These are phyloP conservation scores for Monopis laevigella DNA, from an alignment of 2,888 invertebrate genomes.

Conservation along the genomic window DNA sequence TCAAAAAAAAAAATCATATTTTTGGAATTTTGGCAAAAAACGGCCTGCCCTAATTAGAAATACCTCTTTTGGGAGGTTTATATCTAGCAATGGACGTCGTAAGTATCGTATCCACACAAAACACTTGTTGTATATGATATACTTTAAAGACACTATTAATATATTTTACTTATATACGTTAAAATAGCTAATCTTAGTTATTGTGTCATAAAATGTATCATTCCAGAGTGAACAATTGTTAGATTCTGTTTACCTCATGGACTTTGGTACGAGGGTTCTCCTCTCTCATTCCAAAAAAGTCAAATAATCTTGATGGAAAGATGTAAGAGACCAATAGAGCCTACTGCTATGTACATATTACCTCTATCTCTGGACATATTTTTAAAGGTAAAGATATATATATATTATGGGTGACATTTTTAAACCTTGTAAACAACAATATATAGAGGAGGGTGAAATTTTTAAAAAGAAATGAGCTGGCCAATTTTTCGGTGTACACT, in stretches of 20 bases:
- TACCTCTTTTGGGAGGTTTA: too few species aligned
- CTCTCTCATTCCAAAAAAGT: slow-evolving; percentile 13
- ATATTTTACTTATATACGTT: too few species aligned
- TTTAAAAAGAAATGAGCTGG: background rate
- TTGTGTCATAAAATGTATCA: too few species aligned
- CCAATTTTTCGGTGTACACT: too few species aligned
- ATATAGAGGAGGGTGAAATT: background rate
- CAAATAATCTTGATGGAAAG: slow-evolving; percentile 53
- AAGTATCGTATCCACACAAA: too few species aligned
- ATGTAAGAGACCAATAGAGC: slow-evolving; percentile 49
- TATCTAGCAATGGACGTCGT: too few species aligned
- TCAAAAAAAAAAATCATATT: too few species aligned
- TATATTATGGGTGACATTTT: background rate
- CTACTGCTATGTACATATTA: slow-evolving; percentile 53
- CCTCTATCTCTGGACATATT: slow-evolving; percentile 61
- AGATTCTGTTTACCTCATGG: slow-evolving; percentile 43
- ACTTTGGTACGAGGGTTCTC: slow-evolving; percentile 35
- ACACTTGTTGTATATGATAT: too few species aligned
- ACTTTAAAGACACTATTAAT: too few species aligned
- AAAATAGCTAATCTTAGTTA: too few species aligned
- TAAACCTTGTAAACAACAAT: background rate
- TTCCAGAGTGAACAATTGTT: slow-evolving; percentile 46
- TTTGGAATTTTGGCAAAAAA: too few species aligned
- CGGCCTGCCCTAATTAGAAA: too few species aligned
- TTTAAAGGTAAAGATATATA: slow-evolving; percentile 35